Base-by-base conservation (phyloP, 2,113 vertebrate genomes). In the Gallinago undulata region DNA sequence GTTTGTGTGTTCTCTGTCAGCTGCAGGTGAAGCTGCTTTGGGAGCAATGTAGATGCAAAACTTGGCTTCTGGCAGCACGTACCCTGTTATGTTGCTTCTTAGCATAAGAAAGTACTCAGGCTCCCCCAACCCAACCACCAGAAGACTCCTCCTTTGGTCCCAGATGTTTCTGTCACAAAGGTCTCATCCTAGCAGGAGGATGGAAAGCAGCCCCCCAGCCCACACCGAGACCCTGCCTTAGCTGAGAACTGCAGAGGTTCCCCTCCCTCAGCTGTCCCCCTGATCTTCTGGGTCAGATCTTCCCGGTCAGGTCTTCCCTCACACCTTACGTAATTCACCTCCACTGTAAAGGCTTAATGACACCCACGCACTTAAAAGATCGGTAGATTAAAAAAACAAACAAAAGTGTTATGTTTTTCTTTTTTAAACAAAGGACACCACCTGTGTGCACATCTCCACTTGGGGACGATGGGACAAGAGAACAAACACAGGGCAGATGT, bases 161-260 rank as follows among this genome's bases (percentile, higher is more conserved):
- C 35, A 70, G 57, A 43, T 1, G 1, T 45, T 79, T 76, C 48
- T 73, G 19, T 48, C 43, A 88, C 57, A 82, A 78, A 84, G 62
- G 48, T 37, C 33, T 31, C 19, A 30, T 70, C 47, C 41, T 37
- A 77, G 51, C 13, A 59, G 37, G 9, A 95, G 18, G 41, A 55
- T 79, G 82, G 41, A 69, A 72, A 37, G 3, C 75, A 70, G 25
- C 2, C 9, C 33, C 0, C 0, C 13, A 66, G 63, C 31, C 15
- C 33, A 31, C 0, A 1, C 33, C 0, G 0, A 56, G n/a, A 39
- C 16, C n/a, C 47, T 63, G 10, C 37, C 50, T 75, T 56, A 39
- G 48, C 43, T 51, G 24, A 55, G 37, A 67, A 39, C 39, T 41
- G 50, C 35, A 57, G 24, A 74, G 11, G 25, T 39, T 55, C 60